Evolutionary conservation across 2,888 invertebrate genomes (phyloP), one percentile per base, ranked within the genome.

Genomic region (Xanthostigma xanthostigma): DNA sequence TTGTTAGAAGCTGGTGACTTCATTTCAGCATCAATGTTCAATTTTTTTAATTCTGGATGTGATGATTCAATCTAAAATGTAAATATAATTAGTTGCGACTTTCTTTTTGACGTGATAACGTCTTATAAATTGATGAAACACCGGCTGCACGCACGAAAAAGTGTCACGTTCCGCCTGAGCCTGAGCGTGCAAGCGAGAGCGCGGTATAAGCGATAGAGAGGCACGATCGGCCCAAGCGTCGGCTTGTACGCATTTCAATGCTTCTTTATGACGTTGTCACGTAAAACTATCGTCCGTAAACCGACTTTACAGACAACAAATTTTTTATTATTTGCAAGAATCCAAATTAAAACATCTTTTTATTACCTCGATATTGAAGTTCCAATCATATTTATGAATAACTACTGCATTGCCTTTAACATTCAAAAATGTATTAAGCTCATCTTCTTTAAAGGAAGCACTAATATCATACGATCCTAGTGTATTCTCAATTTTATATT

Each of bases 321-420:
- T 41, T n/a, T 12, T 42, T 12, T 27, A 9, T 27, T 33, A 14
- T 14, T 13, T 41, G 13, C 12, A 41, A 41, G 1, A 13, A 14
- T 17, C 14, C 6, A 41, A 41, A 41, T 4, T 6, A 41, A 41
- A 35, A 3, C 6, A 36, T 36, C 9, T 27, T 14, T 17, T 17
- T 17, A 17, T 17, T 61, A 67, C 67, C 58, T 64, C 56, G 47
- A 64, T 54, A 55, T 62, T 64, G 51, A 72, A 62, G 53, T 72
- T 66, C 67, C 70, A 70, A 52, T 70, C 67, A 14, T 65, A 59
- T 52, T 59, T 59, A 45, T 62, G 62, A 36, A 60, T 59, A 5
- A 64, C 53, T 14, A 41, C 41, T 4, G 35, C 14, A 2, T 36
- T 12, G 17, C 36, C 40, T 11, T 36, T 34, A 35, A 67, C 58